Evolutionary conservation across 2,888 invertebrate species (phyloP), one percentile per base, ranked within the genome.

Genomic region (Xestia ashworthii): DNA sequence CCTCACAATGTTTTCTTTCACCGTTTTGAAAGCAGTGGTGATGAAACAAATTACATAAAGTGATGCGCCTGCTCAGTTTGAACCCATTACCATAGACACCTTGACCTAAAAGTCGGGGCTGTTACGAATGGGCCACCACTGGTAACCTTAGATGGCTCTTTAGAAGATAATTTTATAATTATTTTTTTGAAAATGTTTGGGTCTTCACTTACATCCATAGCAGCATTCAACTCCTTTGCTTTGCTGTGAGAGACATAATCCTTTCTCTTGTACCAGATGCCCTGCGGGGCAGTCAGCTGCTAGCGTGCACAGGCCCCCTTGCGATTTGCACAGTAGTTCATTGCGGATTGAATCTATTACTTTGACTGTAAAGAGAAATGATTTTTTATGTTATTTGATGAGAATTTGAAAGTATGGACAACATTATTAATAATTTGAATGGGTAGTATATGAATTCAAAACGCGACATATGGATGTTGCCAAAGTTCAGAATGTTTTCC

Each of bases 221-320:
- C 95, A 95, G 78, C 95, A 95, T 65, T 95, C 95, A 0, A 95
- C 85, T 22, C 93, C 94, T 22, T 85, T 80, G 14, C 71, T 85
- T 60, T 78, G 82, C 76, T 95, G 95, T 6, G 76, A 70, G 0
- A 93, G 93, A 73, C 95, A 95, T 4, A 94, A 88, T 0, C 93
- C 93, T 6, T 64, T 79, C 25, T 81, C 65, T 38, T 89, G 82
- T 0, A 89, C 22, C 3, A 93, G 81, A 0, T 80, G 69, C 0
- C 88, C 91, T 3, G 66, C 8, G 0, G 93, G 93, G 53, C 95
- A 95, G 76, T 95, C 94, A 0, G 65, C 80, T 0, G 90, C 91
- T 5, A 94, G 84, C 3, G 92, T 92, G 75, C 95, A 95, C 0
- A 89, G 81, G 0, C 95, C 95, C 8, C 95, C 95, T 16, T 71